A percentile compares a stretch with the other conserved stretches of the same genome.
Conservation (phyloP, 92 coral and sea anemone species). For the Porites lobata region DNA sequence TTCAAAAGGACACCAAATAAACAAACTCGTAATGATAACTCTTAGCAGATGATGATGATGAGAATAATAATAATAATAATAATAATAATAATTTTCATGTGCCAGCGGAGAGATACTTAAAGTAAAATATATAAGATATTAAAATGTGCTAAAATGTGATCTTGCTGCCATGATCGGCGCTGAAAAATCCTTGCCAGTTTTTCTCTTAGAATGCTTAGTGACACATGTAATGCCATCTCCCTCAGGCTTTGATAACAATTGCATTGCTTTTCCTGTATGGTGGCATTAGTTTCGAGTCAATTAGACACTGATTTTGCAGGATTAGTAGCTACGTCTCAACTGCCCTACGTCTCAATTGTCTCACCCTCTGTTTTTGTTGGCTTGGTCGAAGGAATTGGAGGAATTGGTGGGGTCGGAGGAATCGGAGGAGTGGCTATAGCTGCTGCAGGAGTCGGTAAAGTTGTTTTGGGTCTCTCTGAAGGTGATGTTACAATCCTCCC, state of each 20-base stretch:
- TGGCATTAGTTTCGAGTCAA: constrained; percentile 11
- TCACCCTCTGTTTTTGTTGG: not conserved
- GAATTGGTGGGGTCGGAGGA: constrained; percentile 24
- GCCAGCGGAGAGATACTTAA: not conserved
- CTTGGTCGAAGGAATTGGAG: not conserved
- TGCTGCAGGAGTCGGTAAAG: not conserved
- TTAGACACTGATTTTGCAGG: not conserved
- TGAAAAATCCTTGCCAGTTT: not conserved
- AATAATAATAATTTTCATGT: not conserved
- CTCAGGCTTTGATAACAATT: constrained; percentile 55
- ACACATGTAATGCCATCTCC: constrained; percentile 72
- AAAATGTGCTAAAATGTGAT: not conserved
- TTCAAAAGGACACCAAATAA: too few relatives aligned
- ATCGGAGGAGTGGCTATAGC: not conserved
- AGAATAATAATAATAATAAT: too few relatives aligned
- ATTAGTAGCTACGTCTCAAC: constrained; percentile 7
- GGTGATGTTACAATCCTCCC: not conserved
- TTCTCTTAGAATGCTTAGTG: constrained; percentile 32
- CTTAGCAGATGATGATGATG: too few relatives aligned
- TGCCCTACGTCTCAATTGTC: not conserved
- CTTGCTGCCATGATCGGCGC: not conserved
- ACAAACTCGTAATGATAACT: not conserved
- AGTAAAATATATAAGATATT: not conserved
- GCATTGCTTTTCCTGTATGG: constrained; percentile 24
- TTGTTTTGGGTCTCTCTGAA: not conserved